These are phyloP conservation scores for Frieseomelitta varia DNA, from an alignment of 1,140 invertebrate species.

Conservation along the genomic window DNA sequence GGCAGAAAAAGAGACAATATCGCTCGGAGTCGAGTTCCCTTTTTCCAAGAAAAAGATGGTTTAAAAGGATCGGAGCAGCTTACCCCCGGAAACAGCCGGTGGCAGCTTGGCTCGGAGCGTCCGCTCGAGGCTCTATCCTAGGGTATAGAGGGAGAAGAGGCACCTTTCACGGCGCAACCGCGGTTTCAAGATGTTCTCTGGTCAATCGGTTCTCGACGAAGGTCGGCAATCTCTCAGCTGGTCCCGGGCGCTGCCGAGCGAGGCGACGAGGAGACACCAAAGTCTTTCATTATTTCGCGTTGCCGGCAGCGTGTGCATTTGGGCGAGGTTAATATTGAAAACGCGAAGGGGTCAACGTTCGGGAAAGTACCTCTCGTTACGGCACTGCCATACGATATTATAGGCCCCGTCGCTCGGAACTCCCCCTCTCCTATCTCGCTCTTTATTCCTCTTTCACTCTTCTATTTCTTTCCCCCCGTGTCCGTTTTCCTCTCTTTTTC, in stretches of 20 bases:
- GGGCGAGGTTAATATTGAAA: constrained; percentile 78
- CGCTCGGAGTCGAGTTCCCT: not conserved
- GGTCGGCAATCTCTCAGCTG: not conserved
- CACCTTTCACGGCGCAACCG: not conserved
- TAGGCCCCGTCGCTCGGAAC: constrained; percentile 57
- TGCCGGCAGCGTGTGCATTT: constrained; percentile 61
- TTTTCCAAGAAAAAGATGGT: not conserved
- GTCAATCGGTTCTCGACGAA: constrained; percentile 51
- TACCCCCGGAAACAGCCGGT: constrained; percentile 19
- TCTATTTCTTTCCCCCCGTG: constrained; percentile 34
- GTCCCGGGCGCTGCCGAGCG: too few relatives aligned
- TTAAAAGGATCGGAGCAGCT: constrained; percentile 5
- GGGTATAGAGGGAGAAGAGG: not conserved
- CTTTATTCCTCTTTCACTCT: constrained; percentile 23
- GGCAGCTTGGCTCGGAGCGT: too few relatives aligned
- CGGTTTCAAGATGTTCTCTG: constrained; percentile 16
- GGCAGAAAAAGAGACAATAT: not conserved
- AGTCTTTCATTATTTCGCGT: constrained; percentile 65
- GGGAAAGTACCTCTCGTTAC: constrained; percentile 75
- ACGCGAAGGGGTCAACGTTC: constrained; percentile 77
- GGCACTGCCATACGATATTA: constrained; percentile 66
- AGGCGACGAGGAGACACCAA: not conserved
- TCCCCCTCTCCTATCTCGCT: constrained; percentile 8
- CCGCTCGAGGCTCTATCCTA: not conserved
- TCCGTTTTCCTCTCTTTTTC: constrained; percentile 8